Conservation (phyloP, 2,888 invertebrate species). For the Mimachlamys varia region DNA sequence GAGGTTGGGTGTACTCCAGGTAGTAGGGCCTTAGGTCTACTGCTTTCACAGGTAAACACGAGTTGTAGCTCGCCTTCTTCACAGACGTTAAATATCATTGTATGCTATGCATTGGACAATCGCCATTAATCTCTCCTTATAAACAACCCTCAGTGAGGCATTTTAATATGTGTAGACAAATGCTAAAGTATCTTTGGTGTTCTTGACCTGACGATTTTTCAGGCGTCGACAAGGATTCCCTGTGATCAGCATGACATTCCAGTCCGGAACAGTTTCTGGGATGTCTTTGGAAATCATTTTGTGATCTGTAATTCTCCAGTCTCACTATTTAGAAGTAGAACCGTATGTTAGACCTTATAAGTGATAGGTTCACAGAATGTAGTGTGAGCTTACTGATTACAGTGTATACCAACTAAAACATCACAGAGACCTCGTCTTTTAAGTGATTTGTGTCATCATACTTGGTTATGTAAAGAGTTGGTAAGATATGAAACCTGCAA, state of each 20-base stretch:
- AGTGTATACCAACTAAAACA: not conserved
- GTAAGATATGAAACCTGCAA: no score
- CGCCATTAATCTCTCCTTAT: not conserved
- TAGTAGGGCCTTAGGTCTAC: not conserved
- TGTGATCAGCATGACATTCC: not conserved
- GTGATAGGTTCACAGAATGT: not conserved
- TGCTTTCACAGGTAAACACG: slow-evolving; percentile 20
- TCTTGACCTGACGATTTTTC: no score
- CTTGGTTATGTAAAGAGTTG: not conserved
- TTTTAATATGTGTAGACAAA: no score
- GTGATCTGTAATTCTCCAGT: no score
- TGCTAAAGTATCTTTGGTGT: no score
- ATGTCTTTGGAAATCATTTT: no score
- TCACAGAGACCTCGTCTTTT: not conserved
- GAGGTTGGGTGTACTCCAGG: not conserved
- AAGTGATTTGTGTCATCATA: not conserved
- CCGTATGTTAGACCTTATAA: no score
- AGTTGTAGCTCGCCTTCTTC: not conserved
- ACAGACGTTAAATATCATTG: not conserved
- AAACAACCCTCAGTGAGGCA: not conserved
- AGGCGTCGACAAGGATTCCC: no score
- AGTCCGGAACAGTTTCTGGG: no score
- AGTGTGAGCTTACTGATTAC: not conserved
- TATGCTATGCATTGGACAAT: not conserved
- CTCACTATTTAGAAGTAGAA: no score